Conservation (phyloP, 2,797 vertebrate species). For the Pangasius sanitwongsei region DNA sequence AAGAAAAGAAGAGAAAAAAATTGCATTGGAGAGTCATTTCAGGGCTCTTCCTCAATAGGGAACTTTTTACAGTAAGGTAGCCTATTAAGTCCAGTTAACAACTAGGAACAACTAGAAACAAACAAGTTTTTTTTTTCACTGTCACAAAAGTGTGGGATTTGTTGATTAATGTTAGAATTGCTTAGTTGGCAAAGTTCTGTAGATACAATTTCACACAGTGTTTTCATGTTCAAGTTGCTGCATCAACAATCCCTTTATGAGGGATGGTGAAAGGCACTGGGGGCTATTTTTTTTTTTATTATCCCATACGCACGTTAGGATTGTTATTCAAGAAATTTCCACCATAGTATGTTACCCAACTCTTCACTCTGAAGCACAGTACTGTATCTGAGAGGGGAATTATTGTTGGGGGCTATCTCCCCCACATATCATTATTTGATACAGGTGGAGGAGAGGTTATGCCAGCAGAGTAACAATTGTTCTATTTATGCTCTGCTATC, state of each 20-base stretch:
- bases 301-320: neutral
- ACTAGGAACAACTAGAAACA: neutral
- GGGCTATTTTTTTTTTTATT: conserved; percentile 11
- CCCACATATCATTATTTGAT: conserved; percentile 19
- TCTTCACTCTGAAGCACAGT: neutral
- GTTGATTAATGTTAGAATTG: neutral
- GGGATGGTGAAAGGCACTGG: conserved; percentile 24
- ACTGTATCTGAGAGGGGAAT: conserved; percentile 15
- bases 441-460: conserved; percentile 20
- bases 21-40: neutral
- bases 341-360: conserved; percentile 9
- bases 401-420: conserved; percentile 7
- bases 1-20: neutral
- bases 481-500: conserved; percentile 41
- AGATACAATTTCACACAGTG: neutral
- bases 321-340: conserved; percentile 14
- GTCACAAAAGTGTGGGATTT: neutral
- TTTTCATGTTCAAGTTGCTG: conserved; percentile 5
- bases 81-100: neutral
- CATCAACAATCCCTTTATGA: conserved; percentile 7
- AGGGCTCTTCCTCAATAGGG: neutral
- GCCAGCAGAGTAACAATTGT: conserved; percentile 32
- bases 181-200: neutral
- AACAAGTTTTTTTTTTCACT: neutral
- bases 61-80: conserved; percentile 11